Conservation (phyloP, 2,888 invertebrate genomes). For the Junonia oenone region DNA sequence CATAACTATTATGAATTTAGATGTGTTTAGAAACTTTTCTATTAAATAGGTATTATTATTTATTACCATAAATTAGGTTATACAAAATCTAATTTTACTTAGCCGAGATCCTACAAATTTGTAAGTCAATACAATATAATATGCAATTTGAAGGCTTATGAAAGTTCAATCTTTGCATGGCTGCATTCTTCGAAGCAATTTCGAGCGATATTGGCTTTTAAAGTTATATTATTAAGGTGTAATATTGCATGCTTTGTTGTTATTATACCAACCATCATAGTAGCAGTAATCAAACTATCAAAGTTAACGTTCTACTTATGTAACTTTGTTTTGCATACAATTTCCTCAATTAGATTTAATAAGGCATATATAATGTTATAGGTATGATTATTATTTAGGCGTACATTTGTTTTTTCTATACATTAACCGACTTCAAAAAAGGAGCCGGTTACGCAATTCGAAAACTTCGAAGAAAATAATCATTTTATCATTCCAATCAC, state of each 20-base stretch:
- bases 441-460: no score
- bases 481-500: no score
- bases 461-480: no score
- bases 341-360: background rate
- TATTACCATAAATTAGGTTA: background rate
- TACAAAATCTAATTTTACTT: background rate
- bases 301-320: background rate
- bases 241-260: background rate
- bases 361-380: no score
- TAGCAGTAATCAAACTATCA: background rate
- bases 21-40: background rate
- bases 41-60: background rate
- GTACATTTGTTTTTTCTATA: no score
- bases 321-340: slow-evolving; percentile 10
- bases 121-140: slow-evolving; percentile 2
- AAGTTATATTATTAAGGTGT: background rate
- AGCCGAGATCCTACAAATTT: background rate
- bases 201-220: background rate
- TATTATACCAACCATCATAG: background rate
- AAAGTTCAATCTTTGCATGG: background rate
- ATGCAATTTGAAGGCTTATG: background rate
- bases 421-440: no score
- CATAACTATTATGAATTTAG: no score
- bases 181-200: background rate
- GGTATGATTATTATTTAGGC: no score